phyloP scores from a whole-genome alignment of 2,797 vertebrate genomes.

The Siniperca obscura region DNA sequence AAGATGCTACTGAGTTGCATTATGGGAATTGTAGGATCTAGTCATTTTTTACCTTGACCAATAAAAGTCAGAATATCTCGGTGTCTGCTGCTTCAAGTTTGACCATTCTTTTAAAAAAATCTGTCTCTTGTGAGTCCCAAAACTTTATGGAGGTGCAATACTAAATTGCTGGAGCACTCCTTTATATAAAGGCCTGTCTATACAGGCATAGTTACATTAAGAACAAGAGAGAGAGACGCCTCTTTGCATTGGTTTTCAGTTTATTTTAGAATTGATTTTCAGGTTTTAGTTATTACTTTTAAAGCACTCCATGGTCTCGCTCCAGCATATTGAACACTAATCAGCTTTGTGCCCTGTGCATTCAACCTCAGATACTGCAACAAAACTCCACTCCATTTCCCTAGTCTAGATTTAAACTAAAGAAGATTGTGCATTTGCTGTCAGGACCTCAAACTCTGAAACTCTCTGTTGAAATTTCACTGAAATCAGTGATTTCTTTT shows the following conservation, averaged over 20 bases:
- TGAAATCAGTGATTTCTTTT: not conserved
- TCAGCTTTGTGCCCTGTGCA: not conserved
- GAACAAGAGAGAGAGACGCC: not conserved
- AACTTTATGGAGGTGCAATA: not conserved
- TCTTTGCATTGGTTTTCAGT: not conserved
- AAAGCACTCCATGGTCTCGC: not conserved
- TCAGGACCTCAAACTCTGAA: constrained; percentile 1
- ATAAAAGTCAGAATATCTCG: not conserved
- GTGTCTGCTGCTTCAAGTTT: not conserved
- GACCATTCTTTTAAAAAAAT: not conserved
- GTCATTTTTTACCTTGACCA: not conserved
- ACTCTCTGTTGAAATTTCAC: not conserved
- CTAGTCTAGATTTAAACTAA: not conserved
- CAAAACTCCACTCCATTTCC: not conserved
- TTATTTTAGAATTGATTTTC: constrained; percentile 13
- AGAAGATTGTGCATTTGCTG: not conserved
- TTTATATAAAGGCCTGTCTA: not conserved
- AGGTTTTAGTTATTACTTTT: not conserved
- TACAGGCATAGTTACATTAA: not conserved
- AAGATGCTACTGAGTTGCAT: not conserved
- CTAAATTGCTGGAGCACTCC: not conserved
- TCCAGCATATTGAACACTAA: not conserved
- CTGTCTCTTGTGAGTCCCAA: not conserved
- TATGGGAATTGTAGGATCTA: not conserved
- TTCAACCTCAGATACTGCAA: not conserved